Conservation (phyloP, 1,140 invertebrate genomes). For the Anagrus nilaparvatae region DNA sequence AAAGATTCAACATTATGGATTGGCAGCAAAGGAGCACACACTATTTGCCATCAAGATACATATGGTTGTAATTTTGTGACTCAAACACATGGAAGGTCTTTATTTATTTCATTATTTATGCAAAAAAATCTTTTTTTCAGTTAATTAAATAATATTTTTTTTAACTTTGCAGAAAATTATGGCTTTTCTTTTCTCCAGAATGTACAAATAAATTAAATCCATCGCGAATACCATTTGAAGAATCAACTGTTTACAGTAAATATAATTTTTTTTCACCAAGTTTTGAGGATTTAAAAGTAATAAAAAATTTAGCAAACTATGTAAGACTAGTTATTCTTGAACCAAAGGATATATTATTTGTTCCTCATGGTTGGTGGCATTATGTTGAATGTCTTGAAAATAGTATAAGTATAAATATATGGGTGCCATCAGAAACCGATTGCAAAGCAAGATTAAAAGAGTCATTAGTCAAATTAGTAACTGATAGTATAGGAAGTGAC, state of each 20-base stretch:
- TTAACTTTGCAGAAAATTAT: conserved; percentile 64
- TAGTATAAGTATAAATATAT: conserved; percentile 76
- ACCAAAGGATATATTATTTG: conserved; percentile 77
- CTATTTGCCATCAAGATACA: conserved; percentile 88
- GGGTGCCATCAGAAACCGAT: conserved; percentile 63
- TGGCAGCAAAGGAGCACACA: conserved; percentile 77
- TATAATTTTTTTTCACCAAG: conserved; percentile 64
- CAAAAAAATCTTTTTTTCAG: background rate
- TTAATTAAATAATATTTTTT: no score
- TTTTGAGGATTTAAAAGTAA: conserved; percentile 25
- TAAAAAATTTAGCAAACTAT: conserved; percentile 17
- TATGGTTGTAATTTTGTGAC: conserved; percentile 90
- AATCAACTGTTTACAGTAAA: conserved; percentile 88
- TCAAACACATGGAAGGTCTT: conserved; percentile 74
- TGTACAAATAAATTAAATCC: conserved; percentile 57
- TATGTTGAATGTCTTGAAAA: conserved; percentile 75
- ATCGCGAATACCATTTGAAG: conserved; percentile 89
- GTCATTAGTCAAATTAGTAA: conserved; percentile 37
- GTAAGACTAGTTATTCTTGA: conserved; percentile 52
- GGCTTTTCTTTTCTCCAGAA: conserved; percentile 84
- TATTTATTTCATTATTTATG: conserved; percentile 7
- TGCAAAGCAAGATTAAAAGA: conserved; percentile 33
- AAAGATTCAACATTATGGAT: conserved; percentile 81
- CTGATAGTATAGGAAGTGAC: conserved; percentile 29
- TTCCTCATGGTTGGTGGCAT: conserved; percentile 93